Base-by-base conservation (phyloP, 2,113 vertebrate genomes). In the Aptenodytes forsteri region DNA sequence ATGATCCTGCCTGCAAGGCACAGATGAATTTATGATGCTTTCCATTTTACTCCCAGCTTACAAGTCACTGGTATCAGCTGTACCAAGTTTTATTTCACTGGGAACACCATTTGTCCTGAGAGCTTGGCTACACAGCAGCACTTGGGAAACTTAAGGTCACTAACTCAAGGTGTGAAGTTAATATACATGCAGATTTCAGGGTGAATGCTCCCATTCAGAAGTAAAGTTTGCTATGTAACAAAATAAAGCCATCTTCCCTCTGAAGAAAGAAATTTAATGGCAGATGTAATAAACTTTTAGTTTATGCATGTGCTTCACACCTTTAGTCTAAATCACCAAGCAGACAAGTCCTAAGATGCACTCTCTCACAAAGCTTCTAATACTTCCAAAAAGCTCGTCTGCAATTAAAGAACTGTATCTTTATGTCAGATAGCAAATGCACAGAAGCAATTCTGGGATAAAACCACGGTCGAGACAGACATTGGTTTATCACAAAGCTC, bases 1-100 rank as follows among this genome's bases (percentile, higher is more conserved):
- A 96, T 96, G 95, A 97, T 95, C 92, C 83, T 92, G 91, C 65
- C 70, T 82, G 83, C 65, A 56, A 85, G 91, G 34, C 83, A 92
- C 65, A 79, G 69, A 92, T 66, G 77, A 97, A 96, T 92, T 93
- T 95, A 93, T 64, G 69, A 56, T 36, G 80, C 77, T 93, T 94
- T 95, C 94, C 94, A 95, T 92, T 88, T 87, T 78, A 78, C 70
- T 91, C 77, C 72, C 71, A 92, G 89, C 83, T 90, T 89, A 71
- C 77, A 59, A 90, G 65, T 83, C 89, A 95, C 65, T 58, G 78
- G 30, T 87, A 76, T 72, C 86, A 96, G 83, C 89, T 95, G 64
- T 64, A 90, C 55, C 61, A 95, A 81, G 55, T 86, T 92, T 65
- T 70, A 71, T 59, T 71, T 93, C 86, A 72, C 22, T 76, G 77